These are phyloP conservation scores for Anastrepha ludens DNA, from an alignment of 1,140 invertebrate species.

Conservation along the genomic window DNA sequence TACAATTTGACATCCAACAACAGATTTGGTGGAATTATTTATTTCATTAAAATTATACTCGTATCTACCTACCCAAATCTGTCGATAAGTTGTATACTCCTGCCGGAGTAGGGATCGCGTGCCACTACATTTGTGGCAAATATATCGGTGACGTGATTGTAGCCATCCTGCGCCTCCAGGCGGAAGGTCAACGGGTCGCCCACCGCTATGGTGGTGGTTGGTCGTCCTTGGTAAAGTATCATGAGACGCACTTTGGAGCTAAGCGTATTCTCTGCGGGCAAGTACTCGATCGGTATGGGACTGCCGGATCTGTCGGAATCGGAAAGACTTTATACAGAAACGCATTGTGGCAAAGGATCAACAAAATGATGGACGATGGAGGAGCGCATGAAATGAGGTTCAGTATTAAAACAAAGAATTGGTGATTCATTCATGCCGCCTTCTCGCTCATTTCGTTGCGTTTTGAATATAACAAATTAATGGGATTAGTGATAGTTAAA, in stretches of 20 bases:
- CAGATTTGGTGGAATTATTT: too few relatives aligned
- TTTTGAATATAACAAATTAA: slow-evolving; percentile 36
- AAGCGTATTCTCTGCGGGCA: slow-evolving; percentile 91
- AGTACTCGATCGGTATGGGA: slow-evolving; percentile 92
- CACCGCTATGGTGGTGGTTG: slow-evolving; percentile 95
- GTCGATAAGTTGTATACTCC: slow-evolving; percentile 92
- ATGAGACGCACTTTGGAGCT: slow-evolving; percentile 90
- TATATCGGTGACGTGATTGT: slow-evolving; percentile 91
- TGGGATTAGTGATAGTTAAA: slow-evolving; percentile 57
- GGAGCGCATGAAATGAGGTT: neutral
- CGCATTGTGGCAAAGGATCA: slow-evolving; percentile 37
- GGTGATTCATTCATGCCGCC: neutral
- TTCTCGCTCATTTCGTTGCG: slow-evolving; percentile 45
- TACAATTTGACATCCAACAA: slow-evolving; percentile 66
- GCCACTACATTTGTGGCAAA: slow-evolving; percentile 96
- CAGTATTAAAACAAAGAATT: neutral
- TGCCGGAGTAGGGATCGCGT: slow-evolving; percentile 91
- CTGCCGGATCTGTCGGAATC: slow-evolving; percentile 83
- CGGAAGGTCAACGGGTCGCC: slow-evolving; percentile 93
- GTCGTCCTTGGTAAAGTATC: slow-evolving; percentile 91
- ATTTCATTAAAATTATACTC: neutral
- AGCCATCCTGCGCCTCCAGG: slow-evolving; percentile 91
- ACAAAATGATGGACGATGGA: slow-evolving; percentile 53
- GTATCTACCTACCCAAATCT: slow-evolving; percentile 84
- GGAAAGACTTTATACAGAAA: slow-evolving; percentile 58